phyloP scores from a whole-genome alignment of 2,888 invertebrate genomes.

The Chironomus riparius region DNA sequence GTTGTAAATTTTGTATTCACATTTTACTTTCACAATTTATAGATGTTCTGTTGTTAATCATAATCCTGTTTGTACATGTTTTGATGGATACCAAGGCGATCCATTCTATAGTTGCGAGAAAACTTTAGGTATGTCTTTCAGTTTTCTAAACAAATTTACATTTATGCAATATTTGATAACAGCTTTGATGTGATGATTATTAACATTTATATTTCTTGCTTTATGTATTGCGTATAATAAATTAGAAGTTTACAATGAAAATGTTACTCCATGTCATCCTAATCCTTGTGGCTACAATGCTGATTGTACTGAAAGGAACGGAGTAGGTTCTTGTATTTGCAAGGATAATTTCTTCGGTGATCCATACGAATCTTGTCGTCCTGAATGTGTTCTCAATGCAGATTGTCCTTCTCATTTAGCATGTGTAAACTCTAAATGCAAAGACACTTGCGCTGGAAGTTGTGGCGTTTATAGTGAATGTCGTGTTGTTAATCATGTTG shows the following conservation, averaged over 20 bases:
- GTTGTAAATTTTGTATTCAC: slow-evolving; percentile 37
- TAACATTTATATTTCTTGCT: too few relatives aligned
- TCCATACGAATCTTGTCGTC: slow-evolving; percentile 60
- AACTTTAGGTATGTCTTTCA: background rate
- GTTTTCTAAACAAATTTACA: too few relatives aligned
- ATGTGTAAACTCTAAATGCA: slow-evolving; percentile 63
- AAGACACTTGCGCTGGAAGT: slow-evolving; percentile 63
- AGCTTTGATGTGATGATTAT: too few relatives aligned
- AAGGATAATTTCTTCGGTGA: slow-evolving; percentile 40
- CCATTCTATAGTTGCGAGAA: slow-evolving; percentile 57
- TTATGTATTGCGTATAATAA: too few relatives aligned
- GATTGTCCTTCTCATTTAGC: slow-evolving; percentile 63
- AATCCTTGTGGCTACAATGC: too few relatives aligned
- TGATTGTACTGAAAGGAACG: too few relatives aligned
- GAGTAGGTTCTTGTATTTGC: slow-evolving; percentile 24
- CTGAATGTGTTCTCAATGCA: slow-evolving; percentile 62
- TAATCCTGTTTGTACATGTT: slow-evolving; percentile 64
- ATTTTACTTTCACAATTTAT: too few relatives aligned
- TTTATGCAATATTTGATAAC: too few relatives aligned
- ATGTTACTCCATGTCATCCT: too few relatives aligned
- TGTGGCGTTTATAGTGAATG: slow-evolving; percentile 58
- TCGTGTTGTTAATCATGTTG: slow-evolving; percentile 57
- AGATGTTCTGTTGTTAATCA: slow-evolving; percentile 50
- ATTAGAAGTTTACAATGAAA: too few relatives aligned
- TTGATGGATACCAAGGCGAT: slow-evolving; percentile 57